phyloP scores from a whole-genome alignment of 2,113 vertebrate species.

The Indri indri region DNA sequence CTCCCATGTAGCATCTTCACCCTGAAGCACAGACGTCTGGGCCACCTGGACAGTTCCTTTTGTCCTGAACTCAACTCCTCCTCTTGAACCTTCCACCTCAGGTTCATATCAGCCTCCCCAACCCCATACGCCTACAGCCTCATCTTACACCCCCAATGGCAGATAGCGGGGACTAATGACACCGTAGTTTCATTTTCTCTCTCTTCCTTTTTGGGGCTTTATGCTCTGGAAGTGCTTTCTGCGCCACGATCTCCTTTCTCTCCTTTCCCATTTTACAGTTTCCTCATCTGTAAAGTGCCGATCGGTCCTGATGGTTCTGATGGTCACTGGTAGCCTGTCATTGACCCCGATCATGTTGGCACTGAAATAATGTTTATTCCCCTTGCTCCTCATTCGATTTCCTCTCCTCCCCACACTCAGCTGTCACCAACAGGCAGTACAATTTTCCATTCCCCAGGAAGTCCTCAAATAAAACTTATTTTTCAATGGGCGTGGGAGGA shows the following conservation, averaged over 20 bases:
- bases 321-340: neutral
- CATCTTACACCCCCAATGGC: too few species aligned
- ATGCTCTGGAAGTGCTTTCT: neutral
- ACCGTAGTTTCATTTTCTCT: neutral
- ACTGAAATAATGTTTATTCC: neutral
- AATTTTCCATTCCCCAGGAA: conserved; percentile 60
- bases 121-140: neutral
- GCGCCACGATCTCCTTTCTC: neutral
- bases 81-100: neutral
- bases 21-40: neutral
- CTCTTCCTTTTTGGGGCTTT: neutral
- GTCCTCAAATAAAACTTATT: conserved; percentile 53
- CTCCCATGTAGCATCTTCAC: neutral
- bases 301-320: neutral
- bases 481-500: neutral
- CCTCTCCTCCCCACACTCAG: neutral
- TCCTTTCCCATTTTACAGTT: neutral
- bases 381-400: neutral
- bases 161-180: neutral
- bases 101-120: neutral
- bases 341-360: neutral
- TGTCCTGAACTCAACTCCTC: neutral
- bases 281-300: neutral
- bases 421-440: neutral
- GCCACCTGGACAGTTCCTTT: neutral